phyloP scores from a whole-genome alignment of 2,797 vertebrate species.

The Dryobates pubescens region DNA sequence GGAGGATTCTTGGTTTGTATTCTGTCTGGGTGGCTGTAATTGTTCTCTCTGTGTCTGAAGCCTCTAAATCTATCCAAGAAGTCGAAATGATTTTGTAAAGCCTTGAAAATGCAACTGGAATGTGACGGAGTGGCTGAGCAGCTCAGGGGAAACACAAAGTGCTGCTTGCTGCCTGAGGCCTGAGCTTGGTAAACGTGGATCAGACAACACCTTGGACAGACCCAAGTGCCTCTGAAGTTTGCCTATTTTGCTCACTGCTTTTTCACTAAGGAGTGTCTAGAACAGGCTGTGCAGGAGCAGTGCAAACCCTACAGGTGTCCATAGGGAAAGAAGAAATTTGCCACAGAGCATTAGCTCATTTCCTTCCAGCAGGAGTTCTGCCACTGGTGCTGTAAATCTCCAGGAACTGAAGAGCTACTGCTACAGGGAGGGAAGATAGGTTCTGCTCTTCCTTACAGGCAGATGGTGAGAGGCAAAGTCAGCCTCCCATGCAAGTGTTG shows the following conservation, averaged over 20 bases:
- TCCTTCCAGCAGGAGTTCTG: not conserved
- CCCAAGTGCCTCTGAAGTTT: not conserved
- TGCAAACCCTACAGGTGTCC: not conserved
- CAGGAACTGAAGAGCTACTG: not conserved
- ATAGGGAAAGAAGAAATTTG: not conserved
- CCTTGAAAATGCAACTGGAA: not conserved
- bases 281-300: not conserved
- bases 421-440: rapidly evolving
- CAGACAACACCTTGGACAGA: not conserved
- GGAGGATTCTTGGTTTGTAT: not conserved
- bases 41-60: not conserved
- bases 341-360: not conserved
- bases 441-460: not conserved
- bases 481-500: not conserved
- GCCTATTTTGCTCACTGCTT: not conserved
- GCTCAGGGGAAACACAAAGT: not conserved
- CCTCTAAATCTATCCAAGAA: not conserved
- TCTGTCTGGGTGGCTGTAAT: not conserved
- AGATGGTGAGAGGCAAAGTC: not conserved
- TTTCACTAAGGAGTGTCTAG: not conserved
- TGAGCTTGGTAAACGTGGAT: not conserved
- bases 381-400: not conserved
- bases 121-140: not conserved
- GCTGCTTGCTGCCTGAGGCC: not conserved
- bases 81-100: not conserved